Conservation (phyloP, 2,888 invertebrate species). For the Euclidia mi region DNA sequence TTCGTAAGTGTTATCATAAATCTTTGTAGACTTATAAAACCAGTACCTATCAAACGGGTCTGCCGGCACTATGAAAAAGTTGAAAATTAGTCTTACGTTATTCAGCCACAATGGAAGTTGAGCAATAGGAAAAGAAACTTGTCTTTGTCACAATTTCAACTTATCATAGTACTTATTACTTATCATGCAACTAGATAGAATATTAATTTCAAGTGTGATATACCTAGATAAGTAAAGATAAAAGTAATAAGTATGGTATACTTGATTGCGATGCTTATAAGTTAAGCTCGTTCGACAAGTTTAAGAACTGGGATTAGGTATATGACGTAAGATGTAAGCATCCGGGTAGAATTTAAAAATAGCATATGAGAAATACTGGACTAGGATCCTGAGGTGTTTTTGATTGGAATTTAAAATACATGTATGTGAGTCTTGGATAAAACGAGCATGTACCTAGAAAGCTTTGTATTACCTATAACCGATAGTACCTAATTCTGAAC, state of each 20-base stretch:
- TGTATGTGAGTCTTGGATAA: no score
- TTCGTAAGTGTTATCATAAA: conserved; percentile 36
- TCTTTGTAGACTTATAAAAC: conserved; percentile 29
- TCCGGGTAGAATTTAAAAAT: conserved; percentile 11
- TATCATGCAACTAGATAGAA: conserved; percentile 9
- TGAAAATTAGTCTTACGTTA: conserved; percentile 32
- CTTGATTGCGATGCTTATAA: background rate
- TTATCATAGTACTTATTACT: no score
- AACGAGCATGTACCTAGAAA: no score
- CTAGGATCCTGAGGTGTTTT: no score
- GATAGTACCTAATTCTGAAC: no score
- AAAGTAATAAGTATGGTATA: no score
- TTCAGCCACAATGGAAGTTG: conserved; percentile 8
- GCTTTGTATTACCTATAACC: no score
- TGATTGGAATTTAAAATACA: no score
- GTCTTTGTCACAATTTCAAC: conserved; percentile 8
- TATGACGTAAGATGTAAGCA: conserved; percentile 1
- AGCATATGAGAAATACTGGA: conserved; percentile 3
- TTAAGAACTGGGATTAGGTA: conserved; percentile 11
- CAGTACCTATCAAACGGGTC: conserved; percentile 25
- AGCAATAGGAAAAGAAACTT: conserved; percentile 26
- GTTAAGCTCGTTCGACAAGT: conserved; percentile 6
- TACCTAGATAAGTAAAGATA: no score
- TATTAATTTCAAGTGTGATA: conserved; percentile 12
- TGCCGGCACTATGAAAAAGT: conserved; percentile 31